A percentile compares a stretch with the other conserved stretches of the same genome.
These are phyloP conservation scores for Habropoda laboriosa DNA, from an alignment of 1,140 invertebrate genomes.

Conservation along the genomic window DNA sequence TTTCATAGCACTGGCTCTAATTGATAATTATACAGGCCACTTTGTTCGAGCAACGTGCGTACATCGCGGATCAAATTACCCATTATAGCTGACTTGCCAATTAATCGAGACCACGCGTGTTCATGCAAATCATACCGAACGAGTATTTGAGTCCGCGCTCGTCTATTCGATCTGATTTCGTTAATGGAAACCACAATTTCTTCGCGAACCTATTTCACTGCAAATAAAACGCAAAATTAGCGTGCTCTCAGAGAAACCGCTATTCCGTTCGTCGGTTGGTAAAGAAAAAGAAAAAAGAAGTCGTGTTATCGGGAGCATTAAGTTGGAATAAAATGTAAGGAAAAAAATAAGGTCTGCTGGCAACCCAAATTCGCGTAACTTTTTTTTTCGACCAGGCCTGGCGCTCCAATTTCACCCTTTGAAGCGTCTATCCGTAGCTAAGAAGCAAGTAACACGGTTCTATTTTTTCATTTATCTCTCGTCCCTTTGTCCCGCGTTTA, in stretches of 20 bases:
- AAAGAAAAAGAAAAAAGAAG: background rate
- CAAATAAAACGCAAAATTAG: too few relatives aligned
- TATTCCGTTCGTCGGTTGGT: background rate
- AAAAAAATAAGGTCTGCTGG: background rate
- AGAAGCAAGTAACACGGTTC: conserved; percentile 4
- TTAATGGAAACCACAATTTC: too few relatives aligned
- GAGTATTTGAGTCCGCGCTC: background rate
- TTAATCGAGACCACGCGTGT: conserved; percentile 41
- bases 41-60: conserved; percentile 38
- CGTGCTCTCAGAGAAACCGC: too few relatives aligned
- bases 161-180: conserved; percentile 5
- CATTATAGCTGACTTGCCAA: conserved; percentile 68
- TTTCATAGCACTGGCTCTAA: conserved; percentile 65
- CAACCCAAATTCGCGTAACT: conserved; percentile 18
- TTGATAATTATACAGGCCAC: conserved; percentile 72
- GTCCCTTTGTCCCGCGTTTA: conserved; percentile 2
- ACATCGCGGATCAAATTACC: conserved; percentile 74
- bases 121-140: conserved; percentile 22
- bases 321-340: background rate
- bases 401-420: conserved; percentile 27
- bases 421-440: conserved; percentile 11
- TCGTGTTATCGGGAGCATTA: too few relatives aligned
- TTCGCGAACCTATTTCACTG: too few relatives aligned
- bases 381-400: background rate
- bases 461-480: conserved; percentile 17